phyloP scores from a whole-genome alignment of 2,888 invertebrate genomes.

The Halocaridina rubra region DNA sequence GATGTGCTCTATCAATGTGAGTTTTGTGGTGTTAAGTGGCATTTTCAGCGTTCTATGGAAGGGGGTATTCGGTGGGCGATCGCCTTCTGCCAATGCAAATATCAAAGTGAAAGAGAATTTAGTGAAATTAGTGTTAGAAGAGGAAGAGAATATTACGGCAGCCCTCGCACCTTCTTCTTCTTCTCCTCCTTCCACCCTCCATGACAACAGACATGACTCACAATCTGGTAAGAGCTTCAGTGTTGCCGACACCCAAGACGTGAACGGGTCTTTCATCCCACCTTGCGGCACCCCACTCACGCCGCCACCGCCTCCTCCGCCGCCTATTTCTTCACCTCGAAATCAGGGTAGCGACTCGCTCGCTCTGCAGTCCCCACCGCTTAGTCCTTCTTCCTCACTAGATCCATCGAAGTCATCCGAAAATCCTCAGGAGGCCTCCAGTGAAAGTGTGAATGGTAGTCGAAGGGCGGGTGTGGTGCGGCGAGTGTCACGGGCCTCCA shows the following conservation, averaged over 20 bases:
- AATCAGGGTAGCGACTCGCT: neutral
- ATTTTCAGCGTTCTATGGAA: slow-evolving; percentile 33
- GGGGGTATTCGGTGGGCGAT: slow-evolving; percentile 18
- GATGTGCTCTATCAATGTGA: slow-evolving; percentile 6
- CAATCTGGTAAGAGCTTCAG: slow-evolving; percentile 31
- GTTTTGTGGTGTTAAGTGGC: slow-evolving; percentile 32
- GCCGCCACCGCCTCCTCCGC: slow-evolving; percentile 11
- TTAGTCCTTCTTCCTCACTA: neutral
- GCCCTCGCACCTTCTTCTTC: neutral
- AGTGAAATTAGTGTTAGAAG: neutral
- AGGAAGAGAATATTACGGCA: neutral
- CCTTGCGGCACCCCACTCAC: slow-evolving; percentile 32
- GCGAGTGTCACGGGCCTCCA: slow-evolving; percentile 38
- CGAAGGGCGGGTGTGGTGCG: neutral
- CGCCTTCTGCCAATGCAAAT: neutral
- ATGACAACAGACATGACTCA: slow-evolving; percentile 24
- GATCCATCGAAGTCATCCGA: neutral
- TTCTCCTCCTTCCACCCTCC: neutral
- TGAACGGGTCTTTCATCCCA: slow-evolving; percentile 33
- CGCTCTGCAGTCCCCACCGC: too few relatives aligned
- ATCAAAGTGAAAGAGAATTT: neutral
- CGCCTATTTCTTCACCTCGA: neutral
- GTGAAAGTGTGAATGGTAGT: neutral
- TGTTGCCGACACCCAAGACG: slow-evolving; percentile 39
- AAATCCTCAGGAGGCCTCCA: neutral